A percentile compares a stretch with the other conserved stretches of the same genome.
Conservation (phyloP, 2,113 vertebrate genomes). For the Aleadryas rufinucha region DNA sequence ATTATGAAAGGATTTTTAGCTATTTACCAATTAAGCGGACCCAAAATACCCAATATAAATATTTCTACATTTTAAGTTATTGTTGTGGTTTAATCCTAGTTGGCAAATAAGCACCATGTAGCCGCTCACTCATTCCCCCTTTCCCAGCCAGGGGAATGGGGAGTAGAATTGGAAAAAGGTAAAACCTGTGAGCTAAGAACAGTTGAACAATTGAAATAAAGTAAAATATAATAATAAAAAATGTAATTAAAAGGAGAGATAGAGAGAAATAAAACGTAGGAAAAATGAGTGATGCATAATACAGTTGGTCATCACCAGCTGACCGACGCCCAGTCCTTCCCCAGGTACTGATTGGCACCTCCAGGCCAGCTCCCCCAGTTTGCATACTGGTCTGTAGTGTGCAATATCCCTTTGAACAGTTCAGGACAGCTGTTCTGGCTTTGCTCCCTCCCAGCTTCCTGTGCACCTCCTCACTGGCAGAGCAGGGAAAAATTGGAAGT, state of each 20-base stretch:
- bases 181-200: background rate
- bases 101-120: background rate
- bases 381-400: background rate
- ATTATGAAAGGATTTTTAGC: background rate
- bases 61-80: background rate
- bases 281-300: background rate
- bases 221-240: background rate
- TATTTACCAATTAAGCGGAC: background rate
- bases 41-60: background rate
- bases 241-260: background rate
- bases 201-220: background rate
- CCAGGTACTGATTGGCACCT: too few relatives aligned
- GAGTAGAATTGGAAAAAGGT: background rate
- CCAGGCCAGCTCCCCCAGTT: background rate
- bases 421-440: background rate
- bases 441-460: background rate
- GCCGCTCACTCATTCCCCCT: rapidly evolving
- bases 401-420: background rate
- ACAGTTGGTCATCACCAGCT: background rate
- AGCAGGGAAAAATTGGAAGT: background rate
- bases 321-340: background rate
- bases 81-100: background rate
- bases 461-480: too few relatives aligned
- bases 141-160: background rate
- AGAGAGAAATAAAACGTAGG: background rate